A percentile compares a stretch with the other conserved stretches of the same genome.
phyloP scores from a whole-genome alignment of 1,140 invertebrate species.

The Drosophila tristis region DNA sequence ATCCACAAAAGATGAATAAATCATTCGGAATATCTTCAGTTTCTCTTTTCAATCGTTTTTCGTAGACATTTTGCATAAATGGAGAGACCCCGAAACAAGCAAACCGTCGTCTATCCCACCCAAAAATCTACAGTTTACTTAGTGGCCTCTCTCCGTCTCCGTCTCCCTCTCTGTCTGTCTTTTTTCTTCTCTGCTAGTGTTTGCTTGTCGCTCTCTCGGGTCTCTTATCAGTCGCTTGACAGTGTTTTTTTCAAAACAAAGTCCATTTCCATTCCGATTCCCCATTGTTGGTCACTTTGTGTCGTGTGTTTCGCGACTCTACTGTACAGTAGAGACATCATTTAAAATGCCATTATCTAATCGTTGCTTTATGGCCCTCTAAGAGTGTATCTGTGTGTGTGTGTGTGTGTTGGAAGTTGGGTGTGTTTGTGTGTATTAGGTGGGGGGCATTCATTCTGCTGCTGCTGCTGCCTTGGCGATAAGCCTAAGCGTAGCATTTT shows the following conservation, averaged over 20 bases:
- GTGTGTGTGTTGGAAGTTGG: neutral
- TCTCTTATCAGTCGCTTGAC: constrained; percentile 47
- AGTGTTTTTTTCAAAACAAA: constrained; percentile 66
- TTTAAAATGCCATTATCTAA: constrained; percentile 79
- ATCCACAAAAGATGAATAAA: too few relatives aligned
- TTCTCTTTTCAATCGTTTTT: too few relatives aligned
- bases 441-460: constrained; percentile 5
- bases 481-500: constrained; percentile 67
- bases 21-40: too few relatives aligned
- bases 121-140: neutral
- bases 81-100: too few relatives aligned
- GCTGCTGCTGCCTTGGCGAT: constrained; percentile 37
- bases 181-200: constrained; percentile 12
- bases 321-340: constrained; percentile 76
- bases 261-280: constrained; percentile 54
- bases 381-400: constrained; percentile 2
- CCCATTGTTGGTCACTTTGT: constrained; percentile 58
- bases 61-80: too few relatives aligned
- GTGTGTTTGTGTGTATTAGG: neutral
- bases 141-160: neutral
- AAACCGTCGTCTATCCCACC: neutral
- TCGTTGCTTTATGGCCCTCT: constrained; percentile 32
- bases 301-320: constrained; percentile 60
- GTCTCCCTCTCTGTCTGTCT: neutral
- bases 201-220: constrained; percentile 3